Evolutionary conservation across 2,797 vertebrate genomes (phyloP), one percentile per base, ranked within the genome.

Genomic region (Setipinna tenuifilis): DNA sequence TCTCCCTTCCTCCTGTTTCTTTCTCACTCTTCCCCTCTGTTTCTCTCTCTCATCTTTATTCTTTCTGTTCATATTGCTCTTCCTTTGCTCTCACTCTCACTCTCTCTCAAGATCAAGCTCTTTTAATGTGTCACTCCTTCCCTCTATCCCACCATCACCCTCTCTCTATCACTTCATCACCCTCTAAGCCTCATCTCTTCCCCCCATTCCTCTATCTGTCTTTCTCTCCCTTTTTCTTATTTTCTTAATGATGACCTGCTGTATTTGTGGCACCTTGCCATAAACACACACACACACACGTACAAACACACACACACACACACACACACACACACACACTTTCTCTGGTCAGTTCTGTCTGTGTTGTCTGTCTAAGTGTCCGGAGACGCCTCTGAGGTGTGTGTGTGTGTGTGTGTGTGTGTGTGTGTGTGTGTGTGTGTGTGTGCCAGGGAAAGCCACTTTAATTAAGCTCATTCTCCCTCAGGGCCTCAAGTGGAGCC

Each of bases 401-500:
- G 88, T 61, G 85, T 41, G 82, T 84, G 46, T 68, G 81, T 35
- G 83, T 48, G 46, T 48, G 46, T 48, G 46, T 48, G 46, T 48
- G 46, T 48, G 46, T 48, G 46, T 94, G 91, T 89, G 91, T 92
- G 91, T 94, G 94, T 93, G 88, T 92, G 91, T 91, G 92, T 85
- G 91, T 93, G 92, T 94, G 83, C 91, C 90, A 93, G 87, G 92
- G 92, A 94, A 92, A 92, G 87, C 87, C 84, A 91, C 90, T 95
- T 94, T 94, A 94, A 95, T 96, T 95, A 94, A 92, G 92, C 94
- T 93, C 93, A 94, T 93, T 92, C 94, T 94, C 93, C 83, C 78
- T 2, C 83, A 85, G 87, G 90, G 85, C 89, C 86, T 88, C 92
- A 54, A 61, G 90, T 85, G 84, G 87, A 88, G 88, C 82, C 88